Base-by-base conservation (phyloP, 2,113 vertebrate genomes). In the Turdus rufiventris region DNA sequence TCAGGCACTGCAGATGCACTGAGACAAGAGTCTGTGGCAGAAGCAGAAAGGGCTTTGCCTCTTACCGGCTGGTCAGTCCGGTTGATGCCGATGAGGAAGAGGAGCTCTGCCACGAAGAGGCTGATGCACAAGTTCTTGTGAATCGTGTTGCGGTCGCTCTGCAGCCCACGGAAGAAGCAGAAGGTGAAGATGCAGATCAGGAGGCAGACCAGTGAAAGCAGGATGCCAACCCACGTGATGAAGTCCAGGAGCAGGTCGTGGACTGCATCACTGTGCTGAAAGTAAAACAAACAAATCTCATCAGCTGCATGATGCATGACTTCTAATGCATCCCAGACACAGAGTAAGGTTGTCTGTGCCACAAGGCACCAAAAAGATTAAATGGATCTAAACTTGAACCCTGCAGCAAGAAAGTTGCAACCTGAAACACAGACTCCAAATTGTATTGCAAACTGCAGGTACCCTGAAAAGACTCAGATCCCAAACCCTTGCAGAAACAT, bases 111-210 rank as follows among this genome's bases (percentile, higher is more conserved):
- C 78, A 99, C 98, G 15, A 99, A 99, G 34, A 99, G 98, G 93
- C 99, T 99, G 96, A 99, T 98, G 94, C 99, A 99, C 76, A 99
- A 97, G 95, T 99, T 99, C 97, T 99, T 99, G 93, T 99, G 99
- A 96, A 99, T 99, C 7, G 99, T 99, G 97, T 99, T 99, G 33
- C 99, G 98, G 83, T 99, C 99, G 3, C 99, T 99, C 97, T 99
- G 99, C 67, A 99, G 99, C 36, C 99, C 99, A 3, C 99, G 99
- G 98, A 99, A 99, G 97, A 99, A 99, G 98, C 99, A 99, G 98
- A 99, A 99, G 85, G 99, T 99, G 98, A 99, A 99, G 98, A 99
- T 99, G 98, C 99, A 99, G 97, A 99, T 99, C 97, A 99, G 98
- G 92, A 99, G 98, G 96, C 99, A 99, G 90, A 99, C 99, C 84